These are phyloP conservation scores for Serripes groenlandicus DNA, from an alignment of 2,888 invertebrate genomes.

Conservation along the genomic window DNA sequence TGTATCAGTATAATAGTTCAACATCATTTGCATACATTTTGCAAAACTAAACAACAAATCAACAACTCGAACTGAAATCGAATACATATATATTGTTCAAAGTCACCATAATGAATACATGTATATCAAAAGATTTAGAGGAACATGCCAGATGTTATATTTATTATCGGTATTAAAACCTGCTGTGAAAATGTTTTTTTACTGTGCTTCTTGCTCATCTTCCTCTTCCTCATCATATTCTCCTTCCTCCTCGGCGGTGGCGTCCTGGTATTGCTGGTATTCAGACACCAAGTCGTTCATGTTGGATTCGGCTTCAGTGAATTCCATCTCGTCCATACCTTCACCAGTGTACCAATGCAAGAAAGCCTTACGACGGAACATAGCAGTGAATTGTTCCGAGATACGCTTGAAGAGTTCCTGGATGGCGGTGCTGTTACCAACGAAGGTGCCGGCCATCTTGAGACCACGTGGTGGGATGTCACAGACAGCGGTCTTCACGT, in stretches of 20 bases:
- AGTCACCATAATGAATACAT: no score
- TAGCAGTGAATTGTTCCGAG: constrained; percentile 90
- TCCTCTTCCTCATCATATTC: constrained; percentile 98
- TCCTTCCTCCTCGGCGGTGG: constrained; percentile 88
- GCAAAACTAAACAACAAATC: no score
- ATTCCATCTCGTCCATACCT: constrained; percentile 97
- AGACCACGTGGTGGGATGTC: constrained; percentile 22
- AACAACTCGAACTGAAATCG: no score
- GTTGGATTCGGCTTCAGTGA: constrained; percentile 40
- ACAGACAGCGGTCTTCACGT: constrained; percentile 21
- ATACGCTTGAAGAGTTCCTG: constrained; percentile 22
- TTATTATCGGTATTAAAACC: no score
- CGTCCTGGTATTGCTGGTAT: constrained; percentile 18
- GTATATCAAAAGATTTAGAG: no score
- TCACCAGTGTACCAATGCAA: constrained; percentile 99
- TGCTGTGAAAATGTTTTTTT: no score
- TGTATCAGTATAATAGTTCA: no score
- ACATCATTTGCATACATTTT: no score
- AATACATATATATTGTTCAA: no score
- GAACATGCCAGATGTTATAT: no score
- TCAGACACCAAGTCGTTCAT: constrained; percentile 18
- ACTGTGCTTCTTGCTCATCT: no score
- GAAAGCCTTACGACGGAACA: constrained; percentile 98
- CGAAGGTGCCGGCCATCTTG: constrained; percentile 12
- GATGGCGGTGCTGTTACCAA: constrained; percentile 21